phyloP scores from a whole-genome alignment of 2,113 vertebrate species.

The Salminus brasiliensis region DNA sequence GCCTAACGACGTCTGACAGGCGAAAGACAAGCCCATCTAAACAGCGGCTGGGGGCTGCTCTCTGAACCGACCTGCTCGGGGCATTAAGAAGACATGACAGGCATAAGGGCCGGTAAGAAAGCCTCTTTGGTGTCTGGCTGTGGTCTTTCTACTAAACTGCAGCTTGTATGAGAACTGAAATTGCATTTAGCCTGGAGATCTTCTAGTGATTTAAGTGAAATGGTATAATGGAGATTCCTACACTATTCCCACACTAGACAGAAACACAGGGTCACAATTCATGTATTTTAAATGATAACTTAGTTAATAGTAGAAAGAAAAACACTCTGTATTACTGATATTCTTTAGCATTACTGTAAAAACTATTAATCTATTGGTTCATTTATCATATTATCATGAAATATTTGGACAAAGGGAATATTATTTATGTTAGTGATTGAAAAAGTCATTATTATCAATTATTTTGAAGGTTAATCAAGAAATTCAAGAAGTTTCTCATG shows the following conservation, averaged over 20 bases:
- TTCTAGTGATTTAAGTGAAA: background rate
- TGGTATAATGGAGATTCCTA: background rate
- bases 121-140: background rate
- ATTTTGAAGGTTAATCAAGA: too few relatives aligned
- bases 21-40: constrained; percentile 65
- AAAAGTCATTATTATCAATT: too few relatives aligned
- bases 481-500: too few relatives aligned
- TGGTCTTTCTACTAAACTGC: constrained; percentile 6
- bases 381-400: too few relatives aligned
- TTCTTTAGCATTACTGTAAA: too few relatives aligned
- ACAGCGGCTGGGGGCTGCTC: constrained; percentile 38
- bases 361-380: too few relatives aligned
- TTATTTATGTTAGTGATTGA: too few relatives aligned
- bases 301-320: too few relatives aligned
- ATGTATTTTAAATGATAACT: too few relatives aligned
- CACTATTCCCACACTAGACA: background rate
- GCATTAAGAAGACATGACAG: constrained; percentile 36
- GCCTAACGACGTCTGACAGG: constrained; percentile 71
- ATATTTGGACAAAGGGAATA: too few relatives aligned
- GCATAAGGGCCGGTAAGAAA: background rate
- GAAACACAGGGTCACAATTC: too few relatives aligned
- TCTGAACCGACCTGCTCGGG: background rate
- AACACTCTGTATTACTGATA: too few relatives aligned
- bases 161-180: background rate
- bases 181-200: background rate